These are phyloP conservation scores for Ophonus ardosiacus DNA, from an alignment of 2,888 invertebrate species.

Conservation along the genomic window DNA sequence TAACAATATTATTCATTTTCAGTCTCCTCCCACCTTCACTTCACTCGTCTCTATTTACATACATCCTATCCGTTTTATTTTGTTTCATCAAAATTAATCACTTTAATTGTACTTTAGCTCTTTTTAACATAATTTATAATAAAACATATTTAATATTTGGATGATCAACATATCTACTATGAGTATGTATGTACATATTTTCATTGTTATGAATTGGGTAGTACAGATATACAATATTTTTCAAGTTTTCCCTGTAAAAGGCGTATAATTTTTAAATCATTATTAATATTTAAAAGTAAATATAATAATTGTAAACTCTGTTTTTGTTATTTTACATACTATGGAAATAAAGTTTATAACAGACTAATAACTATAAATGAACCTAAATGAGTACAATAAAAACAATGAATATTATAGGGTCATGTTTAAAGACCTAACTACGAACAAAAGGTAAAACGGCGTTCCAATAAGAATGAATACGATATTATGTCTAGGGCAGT, in stretches of 20 bases:
- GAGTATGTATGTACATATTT: not conserved
- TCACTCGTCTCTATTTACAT: not conserved
- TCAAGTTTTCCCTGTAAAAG: too few species aligned
- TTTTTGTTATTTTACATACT: not conserved
- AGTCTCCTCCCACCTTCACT: not conserved
- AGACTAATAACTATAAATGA: constrained; percentile 1
- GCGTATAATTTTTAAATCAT: too few species aligned
- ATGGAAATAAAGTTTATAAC: not conserved
- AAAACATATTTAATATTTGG: constrained; percentile 22
- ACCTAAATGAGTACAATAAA: constrained; percentile 23
- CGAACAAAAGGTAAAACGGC: constrained; percentile 9
- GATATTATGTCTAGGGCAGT: constrained; percentile 38
- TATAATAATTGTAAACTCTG: not conserved
- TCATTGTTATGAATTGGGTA: not conserved
- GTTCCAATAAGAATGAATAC: constrained; percentile 16
- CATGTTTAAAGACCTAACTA: not conserved
- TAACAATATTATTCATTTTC: not conserved
- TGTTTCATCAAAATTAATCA: constrained; percentile 25
- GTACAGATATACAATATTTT: not conserved
- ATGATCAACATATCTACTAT: not conserved
- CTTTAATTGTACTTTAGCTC: not conserved
- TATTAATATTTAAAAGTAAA: too few species aligned
- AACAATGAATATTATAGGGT: constrained; percentile 14
- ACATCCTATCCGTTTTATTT: not conserved
- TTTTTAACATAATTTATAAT: not conserved